Evolutionary conservation across 2,888 invertebrate genomes (phyloP), one percentile per base, ranked within the genome.

Genomic region (Germaria angustata): DNA sequence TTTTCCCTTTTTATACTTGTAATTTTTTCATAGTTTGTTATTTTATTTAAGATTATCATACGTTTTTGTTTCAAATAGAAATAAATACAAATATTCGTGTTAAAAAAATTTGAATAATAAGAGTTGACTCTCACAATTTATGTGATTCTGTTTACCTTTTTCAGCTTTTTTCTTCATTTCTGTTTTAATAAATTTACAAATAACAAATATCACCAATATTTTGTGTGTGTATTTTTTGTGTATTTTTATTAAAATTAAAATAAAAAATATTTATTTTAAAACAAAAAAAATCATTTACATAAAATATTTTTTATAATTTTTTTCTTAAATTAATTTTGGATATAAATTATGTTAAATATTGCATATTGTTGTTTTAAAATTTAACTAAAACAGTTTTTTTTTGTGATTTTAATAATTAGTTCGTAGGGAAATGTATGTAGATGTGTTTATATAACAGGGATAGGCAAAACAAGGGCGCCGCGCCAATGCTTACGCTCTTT

Each of bases 181-280:
- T 81, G 72, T 71, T 59, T 75, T 32, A 55, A 59, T 80, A 76
- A 84, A 84, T 75, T 78, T 84, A 84, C 81, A 78, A 79, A 80
- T 82, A 84, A 80, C 78, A 84, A 81, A 83, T 84, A 84, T 84
- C 84, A 84, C 84, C 81, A 81, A 82, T 84, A 24, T 68, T 49
- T 75, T 77, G n/a, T 84, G 76, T 80, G 63, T 80, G 61, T 81
- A 71, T 39, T 65, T 81, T 80, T 75, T 83, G 34, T 75, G 28
- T 53, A 28, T 83, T 80, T 83, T 80, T 80, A 69, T 72, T 83
- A 28, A 57, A 73, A 73, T 51, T 46, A 49, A 55, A 81, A 71
- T 55, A 65, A 63, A 72, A 55, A 55, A 34, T 57, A 44, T 78
- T 49, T 66, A 6, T 68, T 75, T 55, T 63, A 77, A 71, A 41